Conservation (phyloP, 2,888 invertebrate genomes). For the Lasiommata megera region DNA sequence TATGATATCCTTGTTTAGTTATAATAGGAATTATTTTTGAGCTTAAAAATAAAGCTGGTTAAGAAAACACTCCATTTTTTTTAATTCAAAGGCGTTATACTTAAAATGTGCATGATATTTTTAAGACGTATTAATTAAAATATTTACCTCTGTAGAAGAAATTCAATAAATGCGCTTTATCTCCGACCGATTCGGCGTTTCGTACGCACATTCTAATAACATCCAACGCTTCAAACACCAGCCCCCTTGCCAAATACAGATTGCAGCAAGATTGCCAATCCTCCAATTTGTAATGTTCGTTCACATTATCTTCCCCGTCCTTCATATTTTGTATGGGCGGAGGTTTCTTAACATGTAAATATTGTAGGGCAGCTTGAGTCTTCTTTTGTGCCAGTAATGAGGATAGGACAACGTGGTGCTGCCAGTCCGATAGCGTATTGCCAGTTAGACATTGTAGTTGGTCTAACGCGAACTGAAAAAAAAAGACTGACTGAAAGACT, state of each 20-base stretch:
- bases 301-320: slow-evolving; percentile 40
- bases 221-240: slow-evolving; percentile 84
- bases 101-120: too few relatives aligned
- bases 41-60: too few relatives aligned
- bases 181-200: slow-evolving; percentile 50
- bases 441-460: slow-evolving; percentile 84
- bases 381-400: slow-evolving; percentile 85
- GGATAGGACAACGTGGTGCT: slow-evolving; percentile 86
- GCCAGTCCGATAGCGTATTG: slow-evolving; percentile 84
- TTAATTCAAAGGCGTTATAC: too few relatives aligned
- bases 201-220: slow-evolving; percentile 82
- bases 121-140: too few relatives aligned
- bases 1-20: too few relatives aligned
- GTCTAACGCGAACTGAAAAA: slow-evolving; percentile 82
- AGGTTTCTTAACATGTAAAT: slow-evolving; percentile 83
- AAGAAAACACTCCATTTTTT: too few relatives aligned
- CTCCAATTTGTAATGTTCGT: slow-evolving; percentile 63
- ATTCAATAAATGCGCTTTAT: slow-evolving; percentile 73
- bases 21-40: too few relatives aligned
- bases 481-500: background rate
- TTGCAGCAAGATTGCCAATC: slow-evolving; percentile 80
- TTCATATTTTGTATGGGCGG: slow-evolving; percentile 73
- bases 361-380: slow-evolving; percentile 85
- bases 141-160: slow-evolving; percentile 83
- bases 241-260: slow-evolving; percentile 83